Conservation (phyloP, 1,140 invertebrate genomes). For the Cyclargus thomasi region DNA sequence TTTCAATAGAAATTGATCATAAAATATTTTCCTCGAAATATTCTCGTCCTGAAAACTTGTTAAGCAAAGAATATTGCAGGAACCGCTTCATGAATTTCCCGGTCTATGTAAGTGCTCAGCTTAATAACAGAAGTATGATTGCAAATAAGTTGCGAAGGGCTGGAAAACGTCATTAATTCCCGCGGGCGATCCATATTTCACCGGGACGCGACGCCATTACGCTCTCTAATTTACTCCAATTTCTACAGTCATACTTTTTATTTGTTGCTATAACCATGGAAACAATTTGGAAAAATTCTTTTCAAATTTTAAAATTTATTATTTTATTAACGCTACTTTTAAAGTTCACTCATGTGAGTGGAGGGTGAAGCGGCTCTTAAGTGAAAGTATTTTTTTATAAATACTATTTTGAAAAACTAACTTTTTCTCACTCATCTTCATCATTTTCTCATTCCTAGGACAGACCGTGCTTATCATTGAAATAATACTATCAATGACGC, state of each 20-base stretch:
- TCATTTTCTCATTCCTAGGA: no score
- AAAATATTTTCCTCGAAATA: no score
- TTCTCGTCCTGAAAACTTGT: no score
- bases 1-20: no score
- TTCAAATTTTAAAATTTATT: no score
- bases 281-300: no score
- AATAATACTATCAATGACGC: background rate
- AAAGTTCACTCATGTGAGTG: no score
- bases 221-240: conserved; percentile 7
- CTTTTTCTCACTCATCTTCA: no score
- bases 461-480: background rate
- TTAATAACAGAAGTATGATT: background rate
- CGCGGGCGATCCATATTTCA: conserved; percentile 6
- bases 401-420: no score
- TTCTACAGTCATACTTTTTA: background rate
- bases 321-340: no score
- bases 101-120: background rate
- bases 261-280: background rate
- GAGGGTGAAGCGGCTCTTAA: no score
- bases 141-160: background rate
- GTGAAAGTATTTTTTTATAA: no score
- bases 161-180: background rate
- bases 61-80: background rate
- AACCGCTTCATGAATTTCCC: background rate
- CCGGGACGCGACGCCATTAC: background rate